These are phyloP conservation scores for Pachliopta kotzebuea DNA, from an alignment of 2,888 invertebrate species.

Conservation along the genomic window DNA sequence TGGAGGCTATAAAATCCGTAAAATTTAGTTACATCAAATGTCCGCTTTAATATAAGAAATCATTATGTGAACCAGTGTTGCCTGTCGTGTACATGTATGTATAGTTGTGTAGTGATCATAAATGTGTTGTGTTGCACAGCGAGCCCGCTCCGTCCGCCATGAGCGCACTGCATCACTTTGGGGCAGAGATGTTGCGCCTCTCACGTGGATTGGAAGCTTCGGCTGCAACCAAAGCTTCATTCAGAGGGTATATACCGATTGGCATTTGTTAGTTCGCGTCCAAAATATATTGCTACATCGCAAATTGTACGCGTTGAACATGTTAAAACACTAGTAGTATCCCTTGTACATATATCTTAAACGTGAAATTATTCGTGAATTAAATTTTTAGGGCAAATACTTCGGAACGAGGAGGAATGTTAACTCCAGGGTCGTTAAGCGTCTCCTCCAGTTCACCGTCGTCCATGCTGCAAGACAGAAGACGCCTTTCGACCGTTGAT, in stretches of 20 bases:
- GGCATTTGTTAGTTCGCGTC: slow-evolving; percentile 55
- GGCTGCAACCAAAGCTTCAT: slow-evolving; percentile 70
- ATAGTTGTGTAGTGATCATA: slow-evolving; percentile 59
- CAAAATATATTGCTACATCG: slow-evolving; percentile 14
- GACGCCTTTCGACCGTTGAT: slow-evolving; percentile 65
- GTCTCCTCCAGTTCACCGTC: slow-evolving; percentile 74
- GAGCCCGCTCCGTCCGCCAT: slow-evolving; percentile 90
- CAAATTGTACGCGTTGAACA: slow-evolving; percentile 4
- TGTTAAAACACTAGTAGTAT: neutral
- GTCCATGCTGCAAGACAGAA: slow-evolving; percentile 68
- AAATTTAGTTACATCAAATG: too few relatives aligned
- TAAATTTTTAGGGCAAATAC: slow-evolving; percentile 58
- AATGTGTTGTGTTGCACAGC: slow-evolving; percentile 78
- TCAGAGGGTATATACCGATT: slow-evolving; percentile 70
- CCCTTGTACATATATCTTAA: neutral
- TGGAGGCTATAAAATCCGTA: too few relatives aligned
- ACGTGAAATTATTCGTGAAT: neutral
- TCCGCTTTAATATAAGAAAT: too few relatives aligned
- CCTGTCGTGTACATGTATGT: slow-evolving; percentile 41
- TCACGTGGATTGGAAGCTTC: slow-evolving; percentile 90
- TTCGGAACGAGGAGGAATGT: slow-evolving; percentile 68
- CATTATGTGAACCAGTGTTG: neutral
- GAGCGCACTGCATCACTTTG: slow-evolving; percentile 92
- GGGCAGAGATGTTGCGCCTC: slow-evolving; percentile 91
- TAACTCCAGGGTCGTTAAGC: slow-evolving; percentile 70